Percentiles rank a stretch among this genome's conserved stretches.
Evolutionary conservation across 2,797 vertebrate genomes (phyloP).

Genomic region (Cephalopachus bancanus): DNA sequence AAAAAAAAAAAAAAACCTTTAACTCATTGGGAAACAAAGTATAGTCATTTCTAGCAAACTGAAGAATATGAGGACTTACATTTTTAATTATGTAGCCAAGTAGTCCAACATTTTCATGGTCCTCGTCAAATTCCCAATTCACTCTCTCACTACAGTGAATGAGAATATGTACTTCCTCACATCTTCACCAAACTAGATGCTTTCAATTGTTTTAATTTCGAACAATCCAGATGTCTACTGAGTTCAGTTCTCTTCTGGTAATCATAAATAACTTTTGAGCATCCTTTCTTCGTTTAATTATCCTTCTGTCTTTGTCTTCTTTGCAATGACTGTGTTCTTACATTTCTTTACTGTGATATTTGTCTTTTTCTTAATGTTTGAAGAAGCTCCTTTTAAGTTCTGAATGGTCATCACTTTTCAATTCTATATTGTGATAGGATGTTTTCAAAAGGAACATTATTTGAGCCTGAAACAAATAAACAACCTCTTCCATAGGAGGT

Average conservation of each 20-base stretch:
- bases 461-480: neutral
- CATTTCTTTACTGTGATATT: neutral
- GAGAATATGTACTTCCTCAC: neutral
- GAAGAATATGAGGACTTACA: neutral
- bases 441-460: neutral
- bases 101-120: neutral
- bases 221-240: neutral
- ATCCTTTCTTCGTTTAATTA: neutral
- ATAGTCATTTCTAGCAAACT: neutral
- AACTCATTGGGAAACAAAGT: neutral
- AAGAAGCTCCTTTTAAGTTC: neutral
- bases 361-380: neutral
- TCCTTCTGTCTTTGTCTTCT: neutral
- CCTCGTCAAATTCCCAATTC: neutral
- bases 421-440: neutral
- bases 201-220: neutral
- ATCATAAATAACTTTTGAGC: neutral
- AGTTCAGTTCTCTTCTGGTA: neutral
- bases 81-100: neutral
- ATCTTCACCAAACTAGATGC: conserved; percentile 21
- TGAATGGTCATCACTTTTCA: conserved; percentile 6
- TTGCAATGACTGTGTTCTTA: neutral
- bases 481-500: neutral
- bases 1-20: neutral
- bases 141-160: neutral